Evolutionary conservation across 2,888 invertebrate genomes (phyloP), one percentile per base, ranked within the genome.

Genomic region (Aporophyla nigra): DNA sequence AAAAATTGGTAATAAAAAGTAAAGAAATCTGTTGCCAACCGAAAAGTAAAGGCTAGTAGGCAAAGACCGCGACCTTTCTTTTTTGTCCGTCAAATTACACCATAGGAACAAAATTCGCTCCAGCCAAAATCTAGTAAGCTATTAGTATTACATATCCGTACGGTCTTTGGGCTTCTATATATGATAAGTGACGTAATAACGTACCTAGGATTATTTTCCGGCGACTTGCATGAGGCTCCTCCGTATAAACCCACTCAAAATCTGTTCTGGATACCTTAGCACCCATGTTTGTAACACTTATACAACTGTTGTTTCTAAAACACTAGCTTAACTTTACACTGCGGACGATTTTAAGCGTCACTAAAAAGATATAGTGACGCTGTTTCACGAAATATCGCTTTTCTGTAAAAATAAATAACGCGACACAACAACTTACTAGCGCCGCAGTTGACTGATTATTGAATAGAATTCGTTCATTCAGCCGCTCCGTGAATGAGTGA

Each of bases 221-320:
- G 80, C 99, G 97, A 78, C 98, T 98, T 10, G 99, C 99, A 94
- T 99, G 99, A 16, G 99, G 99, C 93, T 99, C 99, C 92, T 99
- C 99, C 0, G 99, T 99, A 90, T 99, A 99, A 59, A 98, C 97
- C 99, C 99, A 99, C 94, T 99, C 99, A 93, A 99, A 99, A 96
- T 99, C 99, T 1, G 97, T 98, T 90, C 99, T 97, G 40, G 99
- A 99, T 65, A 99, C 99, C 91, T 97, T 98, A 88, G 99, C 99
- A 80, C 99, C 99, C 99, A 99, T 99, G 89, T 92, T 96, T 85
- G 43, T 59, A 63, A 77, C 87, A 90, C 86, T 73, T 65, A 76
- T 40, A 61, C 46, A 27, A 73, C 59, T 71, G 68, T 54, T 80
- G 19, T 53, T 51, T 74, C 33, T 56, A 71, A 14, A 77, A 80